These are phyloP conservation scores for Callionymus lyra DNA, from an alignment of 2,113 vertebrate genomes.

Conservation along the genomic window DNA sequence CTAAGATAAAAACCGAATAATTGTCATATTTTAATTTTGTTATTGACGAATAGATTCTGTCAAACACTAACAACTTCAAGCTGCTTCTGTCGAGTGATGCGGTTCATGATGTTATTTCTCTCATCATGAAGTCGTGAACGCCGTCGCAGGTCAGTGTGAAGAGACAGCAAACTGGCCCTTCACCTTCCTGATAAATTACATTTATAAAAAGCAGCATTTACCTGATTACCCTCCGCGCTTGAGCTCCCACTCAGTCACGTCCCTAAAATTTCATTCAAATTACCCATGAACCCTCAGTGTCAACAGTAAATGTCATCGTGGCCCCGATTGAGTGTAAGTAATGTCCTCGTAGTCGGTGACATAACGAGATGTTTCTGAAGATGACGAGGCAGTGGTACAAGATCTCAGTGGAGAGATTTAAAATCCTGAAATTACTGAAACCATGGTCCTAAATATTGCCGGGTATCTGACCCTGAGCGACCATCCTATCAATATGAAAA, in stretches of 20 bases:
- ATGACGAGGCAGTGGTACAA: slow-evolving; percentile 7
- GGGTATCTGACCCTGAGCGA: too few relatives aligned
- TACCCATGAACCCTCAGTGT: slow-evolving; percentile 48
- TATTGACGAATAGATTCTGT: too few relatives aligned
- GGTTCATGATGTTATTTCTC: slow-evolving; percentile 24
- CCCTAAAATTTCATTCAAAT: slow-evolving; percentile 66
- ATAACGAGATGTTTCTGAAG: slow-evolving; percentile 51
- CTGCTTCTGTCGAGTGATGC: too few relatives aligned
- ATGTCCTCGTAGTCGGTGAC: slow-evolving; percentile 32
- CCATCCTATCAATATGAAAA: too few relatives aligned
- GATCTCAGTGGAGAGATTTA: slow-evolving; percentile 13
- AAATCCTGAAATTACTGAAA: too few relatives aligned
- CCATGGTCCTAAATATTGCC: too few relatives aligned
- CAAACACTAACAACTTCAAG: too few relatives aligned
- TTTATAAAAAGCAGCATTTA: slow-evolving; percentile 72
- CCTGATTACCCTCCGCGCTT: slow-evolving; percentile 55
- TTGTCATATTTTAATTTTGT: too few relatives aligned
- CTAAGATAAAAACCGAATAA: slow-evolving; percentile 24
- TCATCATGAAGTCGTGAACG: slow-evolving; percentile 38
- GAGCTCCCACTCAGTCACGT: slow-evolving; percentile 34
- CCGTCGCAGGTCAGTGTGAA: slow-evolving; percentile 33
- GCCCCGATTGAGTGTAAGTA: slow-evolving; percentile 45
- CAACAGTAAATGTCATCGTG: slow-evolving; percentile 53
- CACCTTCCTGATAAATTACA: slow-evolving; percentile 53
- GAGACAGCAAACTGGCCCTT: slow-evolving; percentile 23